Evolutionary conservation across 2,113 vertebrate genomes (phyloP), one percentile per base, ranked within the genome.

Genomic region (Strigops habroptila): DNA sequence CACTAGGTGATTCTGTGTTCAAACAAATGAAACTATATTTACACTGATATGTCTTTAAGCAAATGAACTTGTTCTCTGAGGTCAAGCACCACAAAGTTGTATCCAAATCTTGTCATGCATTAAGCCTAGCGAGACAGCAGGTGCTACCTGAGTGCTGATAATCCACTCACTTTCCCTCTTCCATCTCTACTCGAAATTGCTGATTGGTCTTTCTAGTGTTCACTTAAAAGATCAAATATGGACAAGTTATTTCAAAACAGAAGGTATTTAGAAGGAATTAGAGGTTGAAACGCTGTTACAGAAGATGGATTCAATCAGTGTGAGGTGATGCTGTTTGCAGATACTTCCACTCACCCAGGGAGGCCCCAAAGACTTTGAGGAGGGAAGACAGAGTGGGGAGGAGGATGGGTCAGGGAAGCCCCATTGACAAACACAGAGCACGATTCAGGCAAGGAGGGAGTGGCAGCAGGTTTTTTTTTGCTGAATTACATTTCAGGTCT

Each of bases 81-180:
- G 95, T 94, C 93, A 97, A 73, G 88, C 75, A 76, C 63, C 55
- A 12, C 31, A 51, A 39, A 48, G 78, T 18, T 80, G 35, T 76
- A 69, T 64, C 83, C 69, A 82, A 75, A 79, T 35, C 89, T 87
- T 71, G 24, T 48, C 11, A 16, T 48, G 69, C 91, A 82, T 95
- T 91, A 95, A 91, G 83, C 35, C 35, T 74, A 62, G 79, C 7
- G 83, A 92, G 89, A 65, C 43, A 71, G 91, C 83, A 92, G 91
- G 83, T 93, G 86, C 83, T 92, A 65, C 70, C 83, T 79, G 94
- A 92, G 57, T 76, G 65, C 86, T 89, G 86, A 75, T 92, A 84
- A 95, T 87, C 81, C 80, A 27, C 69, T 87, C 65, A 35, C 86
- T 93, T 91, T 64, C 79, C 91, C 44, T 77, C 68, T 77, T 86